phyloP scores from a whole-genome alignment of 2,888 invertebrate species.

The Cephus nigrinus region DNA sequence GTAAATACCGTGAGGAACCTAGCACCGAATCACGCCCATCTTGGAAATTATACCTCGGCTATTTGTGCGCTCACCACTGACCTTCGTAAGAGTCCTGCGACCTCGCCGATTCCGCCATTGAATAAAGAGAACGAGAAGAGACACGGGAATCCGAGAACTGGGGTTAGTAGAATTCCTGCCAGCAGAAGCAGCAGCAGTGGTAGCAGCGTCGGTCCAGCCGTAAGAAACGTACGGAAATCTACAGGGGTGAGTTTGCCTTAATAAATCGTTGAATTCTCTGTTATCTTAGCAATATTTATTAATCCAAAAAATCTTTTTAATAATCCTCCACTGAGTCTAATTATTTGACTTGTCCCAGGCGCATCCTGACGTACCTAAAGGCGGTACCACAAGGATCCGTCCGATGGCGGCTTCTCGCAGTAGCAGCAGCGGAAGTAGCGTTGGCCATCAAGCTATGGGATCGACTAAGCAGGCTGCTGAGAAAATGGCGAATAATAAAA shows the following conservation, averaged over 20 bases:
- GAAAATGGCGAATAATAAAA: constrained; percentile 34
- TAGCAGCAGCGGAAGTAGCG: constrained; percentile 66
- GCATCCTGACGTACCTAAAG: constrained; percentile 14
- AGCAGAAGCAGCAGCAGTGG: constrained; percentile 73
- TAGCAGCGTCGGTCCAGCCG: constrained; percentile 70
- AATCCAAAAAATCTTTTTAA: not conserved
- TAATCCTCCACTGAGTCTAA: not conserved
- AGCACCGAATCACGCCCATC: constrained; percentile 68
- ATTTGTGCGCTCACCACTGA: constrained; percentile 66
- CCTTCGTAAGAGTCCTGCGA: constrained; percentile 51
- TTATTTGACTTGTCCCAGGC: not conserved
- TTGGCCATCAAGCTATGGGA: constrained; percentile 55
- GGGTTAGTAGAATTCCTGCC: constrained; percentile 67
- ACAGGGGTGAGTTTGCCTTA: constrained; percentile 25
- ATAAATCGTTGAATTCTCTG: not conserved
- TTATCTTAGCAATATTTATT: constrained; percentile 48
- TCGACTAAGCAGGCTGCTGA: constrained; percentile 33
- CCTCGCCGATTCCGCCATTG: constrained; percentile 25
- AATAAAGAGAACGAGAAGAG: constrained; percentile 38
- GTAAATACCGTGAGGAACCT: constrained; percentile 82
- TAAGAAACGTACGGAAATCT: constrained; percentile 48
- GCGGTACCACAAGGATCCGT: constrained; percentile 8
- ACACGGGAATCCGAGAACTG: constrained; percentile 40
- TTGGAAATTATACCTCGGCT: constrained; percentile 69
- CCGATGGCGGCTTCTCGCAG: constrained; percentile 59